Conservation (phyloP, 2,113 vertebrate species). For the Tenrec ecaudatus region DNA sequence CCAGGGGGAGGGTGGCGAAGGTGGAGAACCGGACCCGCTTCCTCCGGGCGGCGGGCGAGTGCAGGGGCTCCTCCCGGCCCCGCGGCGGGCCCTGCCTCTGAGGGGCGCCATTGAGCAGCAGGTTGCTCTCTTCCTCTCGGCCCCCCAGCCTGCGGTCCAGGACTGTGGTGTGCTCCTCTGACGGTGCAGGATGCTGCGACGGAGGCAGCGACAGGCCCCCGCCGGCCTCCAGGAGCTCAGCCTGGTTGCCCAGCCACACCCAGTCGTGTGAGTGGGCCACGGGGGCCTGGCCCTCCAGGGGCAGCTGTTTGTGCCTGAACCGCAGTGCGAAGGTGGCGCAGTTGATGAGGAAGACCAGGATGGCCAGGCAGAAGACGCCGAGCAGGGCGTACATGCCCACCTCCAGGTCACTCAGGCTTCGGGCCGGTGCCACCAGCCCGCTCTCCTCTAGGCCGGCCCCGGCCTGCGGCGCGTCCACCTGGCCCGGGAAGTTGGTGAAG, state of each 20-base stretch:
- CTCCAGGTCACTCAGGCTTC: constrained; percentile 95
- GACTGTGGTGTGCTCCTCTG: constrained; percentile 91
- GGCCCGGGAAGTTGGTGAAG: constrained; percentile 94
- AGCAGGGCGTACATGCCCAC: constrained; percentile 98
- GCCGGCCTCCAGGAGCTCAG: constrained; percentile 91
- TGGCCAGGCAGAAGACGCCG: constrained; percentile 97
- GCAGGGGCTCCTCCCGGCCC: constrained; percentile 80
- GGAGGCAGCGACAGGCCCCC: constrained; percentile 86
- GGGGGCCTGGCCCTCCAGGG: constrained; percentile 92
- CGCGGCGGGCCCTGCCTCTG: constrained; percentile 89
- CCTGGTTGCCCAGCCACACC: constrained; percentile 98
- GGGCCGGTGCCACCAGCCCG: constrained; percentile 87
- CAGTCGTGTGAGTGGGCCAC: constrained; percentile 96
- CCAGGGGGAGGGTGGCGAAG: constrained; percentile 92
- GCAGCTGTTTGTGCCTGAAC: constrained; percentile 96
- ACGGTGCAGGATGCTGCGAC: constrained; percentile 77
- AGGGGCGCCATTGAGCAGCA: constrained; percentile 88
- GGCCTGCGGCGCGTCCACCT: constrained; percentile 91
- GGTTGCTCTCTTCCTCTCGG: constrained; percentile 89
- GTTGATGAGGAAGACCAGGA: constrained; percentile 98
- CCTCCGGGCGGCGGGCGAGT: constrained; percentile 92
- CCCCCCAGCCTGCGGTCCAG: constrained; percentile 90
- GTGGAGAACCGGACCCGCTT: constrained; percentile 97
- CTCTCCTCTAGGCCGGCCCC: constrained; percentile 86
- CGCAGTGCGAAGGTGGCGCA: constrained; percentile 96